Evolutionary conservation across 2,113 vertebrate species (phyloP).

Genomic region (Ageneiosus marmoratus): DNA sequence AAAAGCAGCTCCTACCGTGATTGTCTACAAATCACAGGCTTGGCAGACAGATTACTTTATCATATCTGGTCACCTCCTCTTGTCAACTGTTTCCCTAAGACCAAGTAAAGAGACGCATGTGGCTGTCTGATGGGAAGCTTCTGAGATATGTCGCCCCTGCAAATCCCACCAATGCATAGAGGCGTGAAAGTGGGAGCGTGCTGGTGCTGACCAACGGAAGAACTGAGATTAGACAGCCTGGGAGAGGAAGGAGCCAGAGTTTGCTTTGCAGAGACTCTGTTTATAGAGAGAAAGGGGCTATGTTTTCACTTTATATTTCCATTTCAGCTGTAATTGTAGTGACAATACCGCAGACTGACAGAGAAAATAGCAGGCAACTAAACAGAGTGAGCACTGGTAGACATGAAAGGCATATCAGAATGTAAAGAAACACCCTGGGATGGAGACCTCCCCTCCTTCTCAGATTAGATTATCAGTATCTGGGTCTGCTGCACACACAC

Average conservation of each 20-base stretch:
- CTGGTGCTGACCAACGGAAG: slow-evolving; percentile 12
- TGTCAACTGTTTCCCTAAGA: slow-evolving; percentile 28
- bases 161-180: slow-evolving; percentile 18
- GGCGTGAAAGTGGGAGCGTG: slow-evolving; percentile 5
- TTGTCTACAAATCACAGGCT: not conserved
- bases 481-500: slow-evolving; percentile 43
- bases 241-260: slow-evolving; percentile 25
- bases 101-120: slow-evolving; percentile 18
- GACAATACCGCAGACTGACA: not conserved
- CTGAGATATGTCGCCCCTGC: slow-evolving; percentile 31
- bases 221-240: slow-evolving; percentile 29
- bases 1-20: not conserved
- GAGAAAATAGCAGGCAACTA: slow-evolving; percentile 8
- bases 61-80: slow-evolving; percentile 33
- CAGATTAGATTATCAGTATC: slow-evolving; percentile 55
- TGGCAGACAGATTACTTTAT: slow-evolving; percentile 21
- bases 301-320: slow-evolving; percentile 16
- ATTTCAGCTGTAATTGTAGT: slow-evolving; percentile 29
- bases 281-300: slow-evolving; percentile 16
- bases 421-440: slow-evolving; percentile 30
- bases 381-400: slow-evolving; percentile 29
- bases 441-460: slow-evolving; percentile 42
- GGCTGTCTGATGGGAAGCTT: slow-evolving; percentile 16
- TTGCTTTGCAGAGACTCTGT: slow-evolving; percentile 28
- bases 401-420: slow-evolving; percentile 11